Evolutionary conservation across 2,113 vertebrate genomes (phyloP).

Genomic region (Aptenodytes forsteri): DNA sequence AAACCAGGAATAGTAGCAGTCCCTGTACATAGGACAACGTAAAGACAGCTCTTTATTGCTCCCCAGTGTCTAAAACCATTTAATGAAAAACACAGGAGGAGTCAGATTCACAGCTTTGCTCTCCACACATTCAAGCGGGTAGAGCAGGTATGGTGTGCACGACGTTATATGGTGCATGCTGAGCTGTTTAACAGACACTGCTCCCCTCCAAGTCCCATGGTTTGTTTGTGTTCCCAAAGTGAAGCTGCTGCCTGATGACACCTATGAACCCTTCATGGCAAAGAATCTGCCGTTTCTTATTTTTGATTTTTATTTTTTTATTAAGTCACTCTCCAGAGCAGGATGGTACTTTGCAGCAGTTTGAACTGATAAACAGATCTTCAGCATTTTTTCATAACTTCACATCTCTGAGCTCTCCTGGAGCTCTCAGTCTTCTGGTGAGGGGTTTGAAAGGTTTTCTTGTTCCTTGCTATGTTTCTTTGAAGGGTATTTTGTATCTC

Average conservation of each 20-base stretch:
- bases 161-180: fast-evolving
- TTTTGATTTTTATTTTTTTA: neutral
- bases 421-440: neutral
- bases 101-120: neutral
- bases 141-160: neutral
- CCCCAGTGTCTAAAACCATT: neutral
- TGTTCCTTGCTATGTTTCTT: neutral
- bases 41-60: neutral
- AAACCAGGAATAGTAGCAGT: neutral
- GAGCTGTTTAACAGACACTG: neutral
- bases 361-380: neutral
- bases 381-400: neutral
- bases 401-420: neutral
- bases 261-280: neutral
- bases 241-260: neutral
- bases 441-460: neutral
- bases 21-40: neutral
- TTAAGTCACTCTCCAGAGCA: neutral
- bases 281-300: neutral
- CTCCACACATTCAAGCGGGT: fast-evolving
- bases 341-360: neutral
- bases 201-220: neutral
- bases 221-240: neutral
- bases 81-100: neutral
- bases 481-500: neutral